These are phyloP conservation scores for Salmo trutta DNA, from an alignment of 2,797 vertebrate genomes.

Conservation along the genomic window DNA sequence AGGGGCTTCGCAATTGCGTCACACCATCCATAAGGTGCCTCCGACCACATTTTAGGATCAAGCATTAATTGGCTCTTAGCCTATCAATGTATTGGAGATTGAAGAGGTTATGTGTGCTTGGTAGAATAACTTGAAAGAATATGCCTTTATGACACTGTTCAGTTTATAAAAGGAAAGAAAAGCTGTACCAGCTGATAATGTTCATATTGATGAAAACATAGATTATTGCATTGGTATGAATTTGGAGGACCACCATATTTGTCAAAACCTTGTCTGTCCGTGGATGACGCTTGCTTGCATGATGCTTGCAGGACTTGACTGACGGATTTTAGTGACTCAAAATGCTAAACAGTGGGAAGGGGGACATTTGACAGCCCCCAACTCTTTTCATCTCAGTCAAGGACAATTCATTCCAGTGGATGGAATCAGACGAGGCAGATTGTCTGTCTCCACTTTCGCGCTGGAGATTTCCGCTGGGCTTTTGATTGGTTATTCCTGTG, in stretches of 20 bases:
- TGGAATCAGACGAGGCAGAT: slow-evolving; percentile 28
- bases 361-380: slow-evolving; percentile 2
- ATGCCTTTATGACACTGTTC: no score
- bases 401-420: slow-evolving; percentile 36
- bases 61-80: no score
- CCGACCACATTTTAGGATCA: no score
- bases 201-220: not conserved
- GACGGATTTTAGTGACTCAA: not conserved
- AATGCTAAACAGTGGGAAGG: not conserved
- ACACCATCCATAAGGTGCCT: no score
- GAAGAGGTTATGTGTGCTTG: no score
- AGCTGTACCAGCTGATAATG: no score
- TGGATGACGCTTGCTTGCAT: not conserved
- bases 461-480: not conserved
- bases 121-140: not conserved
- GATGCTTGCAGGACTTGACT: not conserved
- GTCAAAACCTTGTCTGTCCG: not conserved
- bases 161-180: no score
- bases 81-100: not conserved
- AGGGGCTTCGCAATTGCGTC: no score
- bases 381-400: slow-evolving; percentile 54
- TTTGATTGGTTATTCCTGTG: slow-evolving; percentile 59
- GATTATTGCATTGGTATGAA: not conserved
- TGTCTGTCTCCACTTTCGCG: slow-evolving; percentile 25
- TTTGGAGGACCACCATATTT: not conserved